A percentile compares a stretch with the other conserved stretches of the same genome.
Conservation (phyloP, 2,888 invertebrate species). For the Shargacucullia verbasci region DNA sequence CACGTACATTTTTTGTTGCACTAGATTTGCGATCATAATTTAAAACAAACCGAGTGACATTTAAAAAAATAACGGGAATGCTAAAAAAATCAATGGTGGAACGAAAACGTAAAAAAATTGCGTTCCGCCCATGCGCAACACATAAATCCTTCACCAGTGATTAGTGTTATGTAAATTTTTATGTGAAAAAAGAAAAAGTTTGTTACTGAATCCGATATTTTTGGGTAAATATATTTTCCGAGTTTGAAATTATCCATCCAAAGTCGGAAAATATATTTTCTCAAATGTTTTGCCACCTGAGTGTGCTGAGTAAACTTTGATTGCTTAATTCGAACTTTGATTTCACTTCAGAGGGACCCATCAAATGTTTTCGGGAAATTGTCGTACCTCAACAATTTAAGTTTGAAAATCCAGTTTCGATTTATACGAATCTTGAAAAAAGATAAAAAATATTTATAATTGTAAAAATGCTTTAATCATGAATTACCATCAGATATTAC, state of each 20-base stretch:
- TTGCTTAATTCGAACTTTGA: slow-evolving; percentile 75
- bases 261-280: slow-evolving; percentile 13
- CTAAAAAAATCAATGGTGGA: slow-evolving; percentile 39
- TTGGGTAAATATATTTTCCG: slow-evolving; percentile 9
- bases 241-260: slow-evolving; percentile 12
- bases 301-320: slow-evolving; percentile 72
- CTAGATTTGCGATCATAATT: slow-evolving; percentile 26
- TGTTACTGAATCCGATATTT: slow-evolving; percentile 13
- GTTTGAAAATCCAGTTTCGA: too few species aligned
- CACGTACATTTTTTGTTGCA: slow-evolving; percentile 18
- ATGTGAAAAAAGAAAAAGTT: slow-evolving; percentile 3
- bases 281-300: slow-evolving; percentile 24
- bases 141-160: slow-evolving; percentile 38
- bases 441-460: not conserved
- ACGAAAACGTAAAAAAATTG: slow-evolving; percentile 43
- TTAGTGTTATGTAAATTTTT: slow-evolving; percentile 14
- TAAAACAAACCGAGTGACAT: slow-evolving; percentile 31
- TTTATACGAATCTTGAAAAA: not conserved
- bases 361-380: slow-evolving; percentile 36
- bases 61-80: slow-evolving; percentile 35
- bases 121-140: slow-evolving; percentile 31
- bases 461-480: too few species aligned
- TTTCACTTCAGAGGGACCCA: slow-evolving; percentile 65
- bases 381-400: slow-evolving; percentile 6
- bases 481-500: too few species aligned